These are phyloP conservation scores for Drosophila prosaltans DNA, from an alignment of 1,140 invertebrate species.

Conservation along the genomic window DNA sequence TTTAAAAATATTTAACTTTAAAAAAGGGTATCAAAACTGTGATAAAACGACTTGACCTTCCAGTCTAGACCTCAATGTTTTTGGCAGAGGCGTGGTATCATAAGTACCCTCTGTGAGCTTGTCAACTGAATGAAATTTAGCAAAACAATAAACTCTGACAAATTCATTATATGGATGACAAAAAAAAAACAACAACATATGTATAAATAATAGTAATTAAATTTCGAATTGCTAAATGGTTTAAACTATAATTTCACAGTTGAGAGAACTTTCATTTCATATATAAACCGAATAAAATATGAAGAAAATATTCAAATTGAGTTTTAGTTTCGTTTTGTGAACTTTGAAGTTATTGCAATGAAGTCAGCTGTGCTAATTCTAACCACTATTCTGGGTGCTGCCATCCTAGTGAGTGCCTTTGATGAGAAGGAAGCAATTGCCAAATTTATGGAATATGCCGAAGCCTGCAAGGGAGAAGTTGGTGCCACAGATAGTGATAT, in stretches of 20 bases:
- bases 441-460: slow-evolving; percentile 51
- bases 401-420: slow-evolving; percentile 39
- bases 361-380: slow-evolving; percentile 23
- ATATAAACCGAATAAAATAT: slow-evolving; percentile 31
- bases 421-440: slow-evolving; percentile 57
- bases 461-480: slow-evolving; percentile 44
- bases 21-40: too few species aligned
- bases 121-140: slow-evolving; percentile 8
- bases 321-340: slow-evolving; percentile 29
- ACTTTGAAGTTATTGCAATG: slow-evolving; percentile 44
- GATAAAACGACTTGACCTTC: neutral
- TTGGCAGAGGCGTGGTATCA: neutral
- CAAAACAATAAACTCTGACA: neutral
- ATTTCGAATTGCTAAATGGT: slow-evolving; percentile 27
- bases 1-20: too few species aligned
- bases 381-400: slow-evolving; percentile 30
- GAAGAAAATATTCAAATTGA: slow-evolving; percentile 12
- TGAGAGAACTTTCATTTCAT: slow-evolving; percentile 34
- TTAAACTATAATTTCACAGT: slow-evolving; percentile 67
- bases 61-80: neutral
- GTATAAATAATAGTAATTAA: slow-evolving; percentile 17
- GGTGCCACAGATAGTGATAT: slow-evolving; percentile 54
- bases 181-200: neutral
- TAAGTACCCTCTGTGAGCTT: neutral
- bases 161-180: slow-evolving; percentile 5